Evolutionary conservation across 2,113 vertebrate species (phyloP).

Genomic region (Clarias batrachus): DNA sequence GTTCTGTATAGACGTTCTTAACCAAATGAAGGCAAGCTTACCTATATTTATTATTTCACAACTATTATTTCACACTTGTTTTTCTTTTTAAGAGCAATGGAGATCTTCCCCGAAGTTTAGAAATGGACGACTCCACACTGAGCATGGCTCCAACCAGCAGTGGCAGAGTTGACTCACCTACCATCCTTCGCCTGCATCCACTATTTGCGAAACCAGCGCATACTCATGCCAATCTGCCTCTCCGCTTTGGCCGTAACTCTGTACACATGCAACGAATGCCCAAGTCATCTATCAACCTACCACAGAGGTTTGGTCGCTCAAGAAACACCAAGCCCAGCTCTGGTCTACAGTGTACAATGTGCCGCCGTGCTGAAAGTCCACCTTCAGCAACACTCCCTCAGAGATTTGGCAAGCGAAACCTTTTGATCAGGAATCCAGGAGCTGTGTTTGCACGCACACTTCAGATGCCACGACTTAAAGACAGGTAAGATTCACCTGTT

Average conservation of each 20-base stretch:
- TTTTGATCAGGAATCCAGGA: conserved; percentile 49
- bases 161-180: conserved; percentile 55
- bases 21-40: not conserved
- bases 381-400: conserved; percentile 49
- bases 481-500: conserved; percentile 19
- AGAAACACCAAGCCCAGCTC: not conserved
- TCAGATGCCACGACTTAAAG: conserved; percentile 14
- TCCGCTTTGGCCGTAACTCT: conserved; percentile 68
- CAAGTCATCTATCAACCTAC: conserved; percentile 64
- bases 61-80: not conserved
- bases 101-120: conserved; percentile 65
- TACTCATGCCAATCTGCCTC: conserved; percentile 65
- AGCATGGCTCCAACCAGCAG: conserved; percentile 52
- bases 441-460: conserved; percentile 25
- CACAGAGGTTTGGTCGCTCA: conserved; percentile 72
- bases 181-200: conserved; percentile 62
- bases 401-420: conserved; percentile 53
- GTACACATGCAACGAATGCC: conserved; percentile 6
- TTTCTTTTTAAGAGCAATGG: conserved; percentile 23
- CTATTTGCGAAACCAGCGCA: conserved; percentile 52
- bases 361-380: conserved; percentile 24
- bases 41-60: not conserved
- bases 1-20: not conserved
- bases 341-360: conserved; percentile 44
- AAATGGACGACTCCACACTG: conserved; percentile 58